Conservation (phyloP, 1,140 invertebrate genomes). For the Apis cerana region DNA sequence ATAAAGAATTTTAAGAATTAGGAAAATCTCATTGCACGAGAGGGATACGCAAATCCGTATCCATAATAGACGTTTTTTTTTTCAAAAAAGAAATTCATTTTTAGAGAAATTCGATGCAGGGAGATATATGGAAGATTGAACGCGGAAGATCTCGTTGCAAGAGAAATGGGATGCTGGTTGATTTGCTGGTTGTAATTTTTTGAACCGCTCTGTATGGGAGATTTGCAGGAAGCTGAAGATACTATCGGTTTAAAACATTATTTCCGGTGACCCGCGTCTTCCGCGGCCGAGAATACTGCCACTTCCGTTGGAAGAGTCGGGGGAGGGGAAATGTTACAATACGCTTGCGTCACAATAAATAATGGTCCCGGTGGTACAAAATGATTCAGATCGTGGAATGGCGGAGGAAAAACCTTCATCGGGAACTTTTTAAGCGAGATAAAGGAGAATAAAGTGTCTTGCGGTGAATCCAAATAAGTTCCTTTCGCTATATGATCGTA, state of each 20-base stretch:
- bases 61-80: too few species aligned
- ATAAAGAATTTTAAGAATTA: too few species aligned
- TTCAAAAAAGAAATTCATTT: too few species aligned
- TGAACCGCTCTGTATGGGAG: background rate
- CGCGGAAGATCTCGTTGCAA: background rate
- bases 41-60: too few species aligned
- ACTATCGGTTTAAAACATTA: constrained; percentile 45
- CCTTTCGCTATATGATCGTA: background rate
- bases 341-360: background rate
- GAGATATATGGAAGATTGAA: background rate
- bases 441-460: background rate
- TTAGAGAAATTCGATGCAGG: too few species aligned
- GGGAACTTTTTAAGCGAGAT: background rate
- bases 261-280: constrained; percentile 39
- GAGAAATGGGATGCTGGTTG: background rate
- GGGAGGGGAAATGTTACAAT: constrained; percentile 8
- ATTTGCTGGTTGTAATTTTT: background rate
- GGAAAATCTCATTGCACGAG: too few species aligned
- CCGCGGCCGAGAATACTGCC: background rate
- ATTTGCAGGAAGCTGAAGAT: constrained; percentile 26
- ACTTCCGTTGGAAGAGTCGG: background rate
- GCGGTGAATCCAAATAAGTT: background rate
- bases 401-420: background rate
- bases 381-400: background rate
- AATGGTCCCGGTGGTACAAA: background rate